Percentiles rank a stretch among this genome's conserved stretches.
Conservation (phyloP, 2,113 vertebrate species). For the Dromaius novaehollandiae region DNA sequence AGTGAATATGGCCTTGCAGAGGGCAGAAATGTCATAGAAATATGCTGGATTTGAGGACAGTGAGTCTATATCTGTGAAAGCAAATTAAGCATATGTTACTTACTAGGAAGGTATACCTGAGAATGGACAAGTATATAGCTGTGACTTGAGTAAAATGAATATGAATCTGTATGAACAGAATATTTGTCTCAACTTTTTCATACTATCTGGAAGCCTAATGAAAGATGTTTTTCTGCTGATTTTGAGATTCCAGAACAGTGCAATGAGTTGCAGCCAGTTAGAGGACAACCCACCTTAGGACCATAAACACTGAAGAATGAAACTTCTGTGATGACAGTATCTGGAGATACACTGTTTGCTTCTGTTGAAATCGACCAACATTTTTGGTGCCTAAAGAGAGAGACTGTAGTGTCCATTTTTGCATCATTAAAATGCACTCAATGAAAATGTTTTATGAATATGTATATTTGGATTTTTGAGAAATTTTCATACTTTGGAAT, state of each 20-base stretch:
- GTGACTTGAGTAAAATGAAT: background rate
- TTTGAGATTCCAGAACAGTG: background rate
- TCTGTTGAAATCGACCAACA: fast-evolving
- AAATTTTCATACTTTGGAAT: background rate
- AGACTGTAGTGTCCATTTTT: background rate
- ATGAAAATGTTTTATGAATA: background rate
- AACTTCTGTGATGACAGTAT: background rate
- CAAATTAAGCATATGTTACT: background rate
- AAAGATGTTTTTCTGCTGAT: background rate
- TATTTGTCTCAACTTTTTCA: background rate
- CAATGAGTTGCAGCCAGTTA: background rate
- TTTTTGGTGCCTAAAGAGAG: background rate
- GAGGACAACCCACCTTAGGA: background rate
- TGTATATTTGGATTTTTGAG: too few species aligned
- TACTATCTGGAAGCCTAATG: background rate
- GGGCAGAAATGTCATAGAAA: background rate
- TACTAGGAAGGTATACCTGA: background rate
- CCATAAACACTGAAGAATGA: background rate
- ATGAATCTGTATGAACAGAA: background rate
- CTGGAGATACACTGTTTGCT: background rate
- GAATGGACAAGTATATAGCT: background rate
- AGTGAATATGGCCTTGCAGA: background rate
- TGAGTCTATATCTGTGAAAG: background rate
- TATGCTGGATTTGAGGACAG: background rate
- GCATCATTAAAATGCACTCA: background rate